These are phyloP conservation scores for Myiotriccus ornatus DNA, from an alignment of 2,797 vertebrate genomes.

Conservation along the genomic window DNA sequence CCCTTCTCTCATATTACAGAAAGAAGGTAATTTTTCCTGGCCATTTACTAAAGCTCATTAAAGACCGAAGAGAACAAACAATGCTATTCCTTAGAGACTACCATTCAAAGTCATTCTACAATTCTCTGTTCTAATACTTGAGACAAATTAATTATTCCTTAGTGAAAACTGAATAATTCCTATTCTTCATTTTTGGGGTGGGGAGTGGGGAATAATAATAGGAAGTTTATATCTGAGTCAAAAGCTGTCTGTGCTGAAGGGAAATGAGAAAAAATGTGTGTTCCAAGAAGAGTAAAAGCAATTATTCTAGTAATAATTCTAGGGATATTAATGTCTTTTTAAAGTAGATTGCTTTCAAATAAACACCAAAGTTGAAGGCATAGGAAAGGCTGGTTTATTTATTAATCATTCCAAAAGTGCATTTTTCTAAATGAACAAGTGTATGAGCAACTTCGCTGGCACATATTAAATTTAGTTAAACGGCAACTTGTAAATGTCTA, in stretches of 20 bases:
- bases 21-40: slow-evolving; percentile 93
- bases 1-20: slow-evolving; percentile 90
- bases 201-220: slow-evolving; percentile 81
- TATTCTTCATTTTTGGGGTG: slow-evolving; percentile 85
- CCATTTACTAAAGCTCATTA: slow-evolving; percentile 99
- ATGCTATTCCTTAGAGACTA: slow-evolving; percentile 93
- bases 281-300: slow-evolving; percentile 87
- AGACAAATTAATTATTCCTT: slow-evolving; percentile 99
- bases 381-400: slow-evolving; percentile 77
- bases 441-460: slow-evolving; percentile 70
- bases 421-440: slow-evolving; percentile 78
- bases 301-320: slow-evolving; percentile 95
- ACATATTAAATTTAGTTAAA: slow-evolving; percentile 80
- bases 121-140: slow-evolving; percentile 98
- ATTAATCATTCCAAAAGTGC: slow-evolving; percentile 78
- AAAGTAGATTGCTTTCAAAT: slow-evolving; percentile 88
- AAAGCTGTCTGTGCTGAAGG: slow-evolving; percentile 87
- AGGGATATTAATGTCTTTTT: slow-evolving; percentile 89
- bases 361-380: slow-evolving; percentile 76
- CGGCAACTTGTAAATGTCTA: slow-evolving; percentile 79
- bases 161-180: slow-evolving; percentile 92
- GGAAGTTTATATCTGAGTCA: slow-evolving; percentile 87
- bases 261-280: slow-evolving; percentile 88
- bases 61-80: slow-evolving; percentile 95
- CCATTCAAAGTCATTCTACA: slow-evolving; percentile 94